Evolutionary conservation across 2,113 vertebrate species (phyloP).

Genomic region (Heterocephalus glaber): DNA sequence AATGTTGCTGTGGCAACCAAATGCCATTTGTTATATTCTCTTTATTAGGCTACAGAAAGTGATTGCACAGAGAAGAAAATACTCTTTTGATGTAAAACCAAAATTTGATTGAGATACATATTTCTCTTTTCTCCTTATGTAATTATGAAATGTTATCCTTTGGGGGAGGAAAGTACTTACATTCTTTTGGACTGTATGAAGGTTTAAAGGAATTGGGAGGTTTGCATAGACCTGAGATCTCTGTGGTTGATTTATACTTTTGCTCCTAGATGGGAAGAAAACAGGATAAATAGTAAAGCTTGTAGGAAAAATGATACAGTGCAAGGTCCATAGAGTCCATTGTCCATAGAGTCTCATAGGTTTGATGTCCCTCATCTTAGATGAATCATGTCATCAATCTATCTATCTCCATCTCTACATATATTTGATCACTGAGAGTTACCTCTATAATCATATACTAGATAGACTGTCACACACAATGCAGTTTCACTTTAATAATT

Average conservation of each 20-base stretch:
- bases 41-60: constrained; percentile 71
- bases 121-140: constrained; percentile 17
- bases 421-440: not conserved
- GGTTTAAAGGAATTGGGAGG: not conserved
- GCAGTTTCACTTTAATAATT: not conserved
- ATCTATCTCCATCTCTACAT: not conserved
- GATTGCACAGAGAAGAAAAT: constrained; percentile 66
- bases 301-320: not conserved
- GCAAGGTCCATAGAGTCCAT: too few relatives aligned
- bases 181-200: not conserved
- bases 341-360: not conserved
- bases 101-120: constrained; percentile 44
- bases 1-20: constrained; percentile 79
- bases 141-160: not conserved
- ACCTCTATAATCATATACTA: not conserved
- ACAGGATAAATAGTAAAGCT: not conserved
- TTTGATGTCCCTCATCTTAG: constrained; percentile 15
- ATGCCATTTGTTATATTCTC: constrained; percentile 74
- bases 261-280: not conserved
- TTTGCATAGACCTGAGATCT: not conserved
- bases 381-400: not conserved
- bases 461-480: not conserved
- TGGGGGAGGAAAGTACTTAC: not conserved
- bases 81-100: constrained; percentile 53
- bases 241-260: not conserved